Evolutionary conservation across 2,113 vertebrate genomes (phyloP).

Genomic region (Pagrus major): DNA sequence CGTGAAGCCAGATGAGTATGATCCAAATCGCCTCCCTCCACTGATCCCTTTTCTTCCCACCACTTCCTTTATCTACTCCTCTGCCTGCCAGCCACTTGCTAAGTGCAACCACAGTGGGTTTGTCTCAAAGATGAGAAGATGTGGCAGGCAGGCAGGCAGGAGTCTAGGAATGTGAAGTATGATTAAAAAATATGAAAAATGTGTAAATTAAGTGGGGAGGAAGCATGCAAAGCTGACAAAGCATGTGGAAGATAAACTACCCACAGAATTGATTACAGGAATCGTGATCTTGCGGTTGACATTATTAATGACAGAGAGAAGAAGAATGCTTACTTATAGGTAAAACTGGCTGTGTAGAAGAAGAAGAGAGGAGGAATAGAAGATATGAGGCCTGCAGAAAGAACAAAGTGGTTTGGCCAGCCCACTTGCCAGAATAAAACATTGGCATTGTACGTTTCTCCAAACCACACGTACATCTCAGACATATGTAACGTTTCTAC

Average conservation of each 20-base stretch:
- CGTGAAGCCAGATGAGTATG: not conserved
- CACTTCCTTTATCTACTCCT: constrained; percentile 12
- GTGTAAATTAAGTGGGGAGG: not conserved
- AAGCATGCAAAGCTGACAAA: not conserved
- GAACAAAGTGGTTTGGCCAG: not conserved
- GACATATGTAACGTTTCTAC: too few relatives aligned
- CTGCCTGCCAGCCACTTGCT: constrained; percentile 33
- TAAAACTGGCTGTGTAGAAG: not conserved
- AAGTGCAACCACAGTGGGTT: constrained; percentile 11
- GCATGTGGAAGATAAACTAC: not conserved
- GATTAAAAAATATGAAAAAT: not conserved
- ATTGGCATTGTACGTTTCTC: too few relatives aligned
- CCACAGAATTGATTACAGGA: not conserved
- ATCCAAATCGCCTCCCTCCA: not conserved
- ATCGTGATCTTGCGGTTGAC: not conserved
- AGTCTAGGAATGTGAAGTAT: not conserved
- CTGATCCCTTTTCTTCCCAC: not conserved
- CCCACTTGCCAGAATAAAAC: too few relatives aligned
- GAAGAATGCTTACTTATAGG: too few relatives aligned
- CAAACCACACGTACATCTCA: too few relatives aligned
- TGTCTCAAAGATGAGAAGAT: constrained; percentile 30
- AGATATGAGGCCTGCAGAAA: not conserved
- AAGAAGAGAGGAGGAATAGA: not conserved
- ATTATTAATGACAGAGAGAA: not conserved
- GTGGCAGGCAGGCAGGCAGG: constrained; percentile 12